Percentiles rank a stretch among this genome's conserved stretches.
Evolutionary conservation across 2,797 vertebrate species (phyloP).

Genomic region (Parotocinclus haroldoi): DNA sequence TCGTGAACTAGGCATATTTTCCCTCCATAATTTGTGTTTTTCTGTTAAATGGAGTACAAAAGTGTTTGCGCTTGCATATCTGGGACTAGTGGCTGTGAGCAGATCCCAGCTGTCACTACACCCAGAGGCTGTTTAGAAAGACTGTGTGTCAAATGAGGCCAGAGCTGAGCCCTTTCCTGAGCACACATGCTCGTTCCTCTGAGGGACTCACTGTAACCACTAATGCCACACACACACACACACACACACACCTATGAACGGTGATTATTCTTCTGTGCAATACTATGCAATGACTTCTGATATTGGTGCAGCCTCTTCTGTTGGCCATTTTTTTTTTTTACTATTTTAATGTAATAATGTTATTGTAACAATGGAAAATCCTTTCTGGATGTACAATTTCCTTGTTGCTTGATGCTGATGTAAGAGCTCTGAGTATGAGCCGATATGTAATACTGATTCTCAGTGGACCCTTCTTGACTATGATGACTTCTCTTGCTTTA

Average conservation of each 20-base stretch:
- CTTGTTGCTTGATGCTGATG: no score
- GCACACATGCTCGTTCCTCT: neutral
- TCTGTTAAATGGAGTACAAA: conserved; percentile 38
- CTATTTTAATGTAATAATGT: no score
- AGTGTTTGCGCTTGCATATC: conserved; percentile 37
- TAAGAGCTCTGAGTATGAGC: no score
- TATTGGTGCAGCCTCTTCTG: no score
- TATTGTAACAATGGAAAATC: no score
- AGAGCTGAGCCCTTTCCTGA: conserved; percentile 14
- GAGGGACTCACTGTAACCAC: conserved; percentile 20
- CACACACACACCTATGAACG: conserved; percentile 7
- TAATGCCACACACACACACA: neutral
- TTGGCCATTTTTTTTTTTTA: no score
- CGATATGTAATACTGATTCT: no score
- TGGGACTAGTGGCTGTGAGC: conserved; percentile 41
- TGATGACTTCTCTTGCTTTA: no score
- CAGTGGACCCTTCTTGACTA: no score
- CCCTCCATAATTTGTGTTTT: conserved; percentile 17
- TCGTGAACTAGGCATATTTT: conserved; percentile 12
- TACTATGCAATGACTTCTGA: no score
- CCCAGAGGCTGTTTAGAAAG: conserved; percentile 45
- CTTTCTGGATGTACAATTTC: no score
- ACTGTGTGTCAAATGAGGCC: conserved; percentile 36
- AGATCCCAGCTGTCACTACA: conserved; percentile 29
- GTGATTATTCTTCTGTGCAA: neutral